Evolutionary conservation across 2,113 vertebrate species (phyloP), one percentile per base, ranked within the genome.

Genomic region (Lepus europaeus): DNA sequence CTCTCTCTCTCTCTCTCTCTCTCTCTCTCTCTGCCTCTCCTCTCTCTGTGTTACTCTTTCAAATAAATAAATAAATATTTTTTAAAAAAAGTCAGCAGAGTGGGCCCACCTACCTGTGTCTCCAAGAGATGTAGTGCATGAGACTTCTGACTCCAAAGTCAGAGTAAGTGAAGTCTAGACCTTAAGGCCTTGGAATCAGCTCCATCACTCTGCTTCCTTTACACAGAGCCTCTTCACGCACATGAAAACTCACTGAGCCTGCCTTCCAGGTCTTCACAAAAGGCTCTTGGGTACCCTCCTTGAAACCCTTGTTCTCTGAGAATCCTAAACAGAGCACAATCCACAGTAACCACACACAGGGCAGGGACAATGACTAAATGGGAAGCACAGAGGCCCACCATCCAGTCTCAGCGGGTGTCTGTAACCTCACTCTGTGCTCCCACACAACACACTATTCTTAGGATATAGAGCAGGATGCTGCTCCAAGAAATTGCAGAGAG

Each of bases 211-310:
- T 1, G 4, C 69, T 93, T 77, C 39, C 31, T 94, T 87, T 51
- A 31, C 49, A 45, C 70, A 72, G 33, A 91, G 56, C 2, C 33
- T 51, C 95, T 83, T 87, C 87, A 92, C 22, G 16, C 2, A 20
- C 68, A 82, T 39, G 45, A 74, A 85, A 74, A 17, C 29, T 86
- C 76, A 45, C 27, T 0, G 2, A 82, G 87, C 59, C 85, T 80
- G 53, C 59, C 36, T 96, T 93, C 88, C 64, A 96, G 73, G 29
- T 87, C 82, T 36, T 45, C 84, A 92, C 78, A 94, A 91, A 81
- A 95, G 85, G 83, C 29, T 78, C 86, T 0, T 36, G 64, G 85
- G 39, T 45, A 6, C 49, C 74, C 86, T 90, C 74, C 82, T 82
- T 92, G 94, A 93, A 95, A 81, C 66, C 53, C 66, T 77, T 1